Percentiles rank a stretch among this genome's conserved stretches.
These are phyloP conservation scores for Clunio marinus DNA, from an alignment of 2,888 invertebrate genomes.

Conservation along the genomic window DNA sequence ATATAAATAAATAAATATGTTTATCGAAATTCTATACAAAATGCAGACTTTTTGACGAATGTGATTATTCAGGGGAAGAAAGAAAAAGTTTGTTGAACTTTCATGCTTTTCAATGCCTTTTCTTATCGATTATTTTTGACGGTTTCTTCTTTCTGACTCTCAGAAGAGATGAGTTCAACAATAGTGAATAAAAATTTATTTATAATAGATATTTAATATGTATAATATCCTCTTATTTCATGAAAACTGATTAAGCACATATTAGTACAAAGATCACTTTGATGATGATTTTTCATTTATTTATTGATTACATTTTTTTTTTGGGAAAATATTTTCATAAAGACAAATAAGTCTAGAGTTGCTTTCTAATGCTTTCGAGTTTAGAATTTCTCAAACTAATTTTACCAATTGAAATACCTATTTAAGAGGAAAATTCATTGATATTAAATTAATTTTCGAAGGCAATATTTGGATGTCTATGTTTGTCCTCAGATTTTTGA, in stretches of 20 bases:
- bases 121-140: slow-evolving; percentile 27
- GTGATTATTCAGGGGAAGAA: neutral
- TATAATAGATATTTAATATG: no score
- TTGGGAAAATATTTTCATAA: neutral
- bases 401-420: neutral
- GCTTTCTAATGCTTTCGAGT: neutral
- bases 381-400: slow-evolving; percentile 4
- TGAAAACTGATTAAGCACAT: no score
- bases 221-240: no score
- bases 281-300: no score
- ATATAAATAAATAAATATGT: slow-evolving; percentile 39
- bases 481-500: slow-evolving; percentile 12
- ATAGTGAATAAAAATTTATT: no score
- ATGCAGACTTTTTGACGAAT: slow-evolving; percentile 34
- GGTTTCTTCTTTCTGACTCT: neutral
- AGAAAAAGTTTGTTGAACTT: slow-evolving; percentile 37
- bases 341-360: slow-evolving; percentile 1
- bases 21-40: slow-evolving; percentile 38
- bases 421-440: slow-evolving; percentile 2
- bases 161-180: neutral
- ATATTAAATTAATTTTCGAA: slow-evolving; percentile 35
- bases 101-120: slow-evolving; percentile 27
- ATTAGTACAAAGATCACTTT: no score
- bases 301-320: no score
- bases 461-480: slow-evolving; percentile 29